Percentiles rank a stretch among this genome's conserved stretches.
Evolutionary conservation across 2,888 invertebrate species (phyloP).

Genomic region (Ariolimax columbianus): DNA sequence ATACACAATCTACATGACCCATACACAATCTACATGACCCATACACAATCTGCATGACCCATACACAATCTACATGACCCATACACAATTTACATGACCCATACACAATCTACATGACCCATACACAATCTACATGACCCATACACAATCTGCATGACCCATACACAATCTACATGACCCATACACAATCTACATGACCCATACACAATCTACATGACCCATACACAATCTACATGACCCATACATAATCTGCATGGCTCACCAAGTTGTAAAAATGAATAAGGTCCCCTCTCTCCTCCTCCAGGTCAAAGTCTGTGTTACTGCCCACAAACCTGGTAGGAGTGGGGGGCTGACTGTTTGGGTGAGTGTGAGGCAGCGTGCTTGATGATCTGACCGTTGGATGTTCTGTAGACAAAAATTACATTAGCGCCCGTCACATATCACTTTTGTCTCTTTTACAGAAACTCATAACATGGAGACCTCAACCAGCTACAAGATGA

Average conservation of each 20-base stretch:
- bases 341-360: conserved; percentile 81
- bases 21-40: too few relatives aligned
- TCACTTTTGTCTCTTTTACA: too few relatives aligned
- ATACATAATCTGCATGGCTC: conserved; percentile 42
- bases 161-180: background rate
- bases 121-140: too few relatives aligned
- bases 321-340: conserved; percentile 82
- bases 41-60: too few relatives aligned
- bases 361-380: conserved; percentile 80
- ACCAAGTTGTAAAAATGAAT: conserved; percentile 93
- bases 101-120: too few relatives aligned
- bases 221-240: background rate
- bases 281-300: conserved; percentile 88
- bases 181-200: background rate
- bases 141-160: too few relatives aligned
- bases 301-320: conserved; percentile 76
- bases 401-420: conserved; percentile 59
- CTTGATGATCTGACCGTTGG: conserved; percentile 79
- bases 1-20: too few relatives aligned
- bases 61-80: too few relatives aligned
- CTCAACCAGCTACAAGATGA: too few relatives aligned
- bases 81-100: too few relatives aligned
- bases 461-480: too few relatives aligned
- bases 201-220: background rate
- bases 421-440: background rate